Conservation (phyloP, 2,888 invertebrate genomes). For the Hyles lineata region DNA sequence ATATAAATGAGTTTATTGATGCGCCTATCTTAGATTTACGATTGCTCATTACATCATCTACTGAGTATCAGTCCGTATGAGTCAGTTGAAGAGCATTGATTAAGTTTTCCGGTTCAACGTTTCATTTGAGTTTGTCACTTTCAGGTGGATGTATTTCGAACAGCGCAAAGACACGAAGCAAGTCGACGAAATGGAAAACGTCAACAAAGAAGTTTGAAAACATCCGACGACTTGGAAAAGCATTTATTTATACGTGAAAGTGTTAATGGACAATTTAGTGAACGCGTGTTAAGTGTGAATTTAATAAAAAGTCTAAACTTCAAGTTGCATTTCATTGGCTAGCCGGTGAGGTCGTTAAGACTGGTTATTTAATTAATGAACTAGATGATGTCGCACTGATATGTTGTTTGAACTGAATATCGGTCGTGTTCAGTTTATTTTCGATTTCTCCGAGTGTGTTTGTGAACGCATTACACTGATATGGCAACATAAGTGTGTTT, state of each 20-base stretch:
- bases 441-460: conserved; percentile 65
- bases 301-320: conserved; percentile 41
- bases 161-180: conserved; percentile 62
- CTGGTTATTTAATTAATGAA: conserved; percentile 26
- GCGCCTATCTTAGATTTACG: background rate
- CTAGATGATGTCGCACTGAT: conserved; percentile 38
- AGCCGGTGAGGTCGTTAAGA: background rate
- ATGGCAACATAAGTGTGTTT: conserved; percentile 76
- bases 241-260: conserved; percentile 35
- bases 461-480: conserved; percentile 70
- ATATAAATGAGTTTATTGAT: background rate
- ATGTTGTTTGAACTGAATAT: conserved; percentile 60
- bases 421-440: conserved; percentile 62
- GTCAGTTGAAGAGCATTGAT: background rate
- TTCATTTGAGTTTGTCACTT: conserved; percentile 42
- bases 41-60: background rate
- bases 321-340: conserved; percentile 37
- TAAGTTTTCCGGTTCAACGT: background rate
- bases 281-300: conserved; percentile 32
- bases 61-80: background rate
- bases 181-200: conserved; percentile 56
- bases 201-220: conserved; percentile 53
- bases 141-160: conserved; percentile 89
- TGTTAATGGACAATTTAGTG: conserved; percentile 53
- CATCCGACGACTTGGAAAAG: conserved; percentile 12